phyloP scores from a whole-genome alignment of 2,113 vertebrate genomes.

The Edolisoma coerulescens region DNA sequence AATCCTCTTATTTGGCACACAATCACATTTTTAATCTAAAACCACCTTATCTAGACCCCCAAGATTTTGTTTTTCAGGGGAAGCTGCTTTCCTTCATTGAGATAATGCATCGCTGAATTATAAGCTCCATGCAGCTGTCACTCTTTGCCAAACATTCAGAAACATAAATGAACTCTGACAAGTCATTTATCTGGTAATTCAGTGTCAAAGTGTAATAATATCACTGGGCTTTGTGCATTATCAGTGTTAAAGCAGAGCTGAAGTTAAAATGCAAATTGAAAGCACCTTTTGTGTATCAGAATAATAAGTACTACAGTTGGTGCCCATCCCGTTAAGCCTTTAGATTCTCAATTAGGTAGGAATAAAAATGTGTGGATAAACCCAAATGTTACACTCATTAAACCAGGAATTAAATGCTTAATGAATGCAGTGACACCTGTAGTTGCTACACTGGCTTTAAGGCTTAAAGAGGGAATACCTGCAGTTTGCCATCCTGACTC shows the following conservation, averaged over 20 bases:
- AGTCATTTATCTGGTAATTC: constrained; percentile 62
- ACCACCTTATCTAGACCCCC: constrained; percentile 12
- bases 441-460: not conserved
- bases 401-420: not conserved
- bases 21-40: constrained; percentile 53
- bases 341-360: not conserved
- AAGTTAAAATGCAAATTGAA: constrained; percentile 61
- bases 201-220: constrained; percentile 51
- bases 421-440: not conserved
- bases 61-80: constrained; percentile 48
- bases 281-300: not conserved
- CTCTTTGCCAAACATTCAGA: constrained; percentile 45
- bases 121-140: constrained; percentile 64
- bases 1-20: constrained; percentile 38
- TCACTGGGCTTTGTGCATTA: constrained; percentile 3
- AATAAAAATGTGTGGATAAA: not conserved
- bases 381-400: not conserved
- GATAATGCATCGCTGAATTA: constrained; percentile 59
- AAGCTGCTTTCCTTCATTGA: constrained; percentile 61
- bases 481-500: not conserved
- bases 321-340: not conserved
- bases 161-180: constrained; percentile 73
- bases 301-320: not conserved
- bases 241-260: constrained; percentile 14
- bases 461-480: not conserved